Percentiles rank a stretch among this genome's conserved stretches.
These are phyloP conservation scores for Probaryconus sp. DNA, from an alignment of 1,140 invertebrate species.

Conservation along the genomic window DNA sequence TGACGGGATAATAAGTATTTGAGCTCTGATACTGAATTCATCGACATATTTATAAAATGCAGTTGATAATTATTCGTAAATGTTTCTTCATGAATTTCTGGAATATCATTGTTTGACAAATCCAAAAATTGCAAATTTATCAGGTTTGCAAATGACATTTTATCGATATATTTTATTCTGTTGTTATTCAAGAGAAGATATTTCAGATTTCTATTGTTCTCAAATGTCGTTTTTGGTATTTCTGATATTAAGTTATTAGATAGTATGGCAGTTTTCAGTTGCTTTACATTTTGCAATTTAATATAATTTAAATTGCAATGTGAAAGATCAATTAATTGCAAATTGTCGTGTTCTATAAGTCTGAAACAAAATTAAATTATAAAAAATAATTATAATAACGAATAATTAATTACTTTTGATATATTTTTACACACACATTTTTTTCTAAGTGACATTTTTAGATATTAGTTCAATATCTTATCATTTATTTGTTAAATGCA, in stretches of 20 bases:
- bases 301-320: constrained; percentile 81
- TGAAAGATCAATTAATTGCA: constrained; percentile 81
- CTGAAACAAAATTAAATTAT: background rate
- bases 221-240: constrained; percentile 80
- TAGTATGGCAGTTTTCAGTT: constrained; percentile 79
- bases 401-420: too few species aligned
- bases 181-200: constrained; percentile 82
- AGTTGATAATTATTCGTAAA: constrained; percentile 80
- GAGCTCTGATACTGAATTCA: constrained; percentile 77
- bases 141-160: constrained; percentile 65
- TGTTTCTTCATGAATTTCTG: constrained; percentile 77
- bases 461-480: too few species aligned
- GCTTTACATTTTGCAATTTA: constrained; percentile 75
- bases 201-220: constrained; percentile 80
- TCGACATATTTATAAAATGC: constrained; percentile 81
- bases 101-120: constrained; percentile 82
- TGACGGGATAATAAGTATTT: constrained; percentile 55
- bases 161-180: constrained; percentile 79
- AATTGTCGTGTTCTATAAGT: constrained; percentile 39
- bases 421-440: too few species aligned
- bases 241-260: constrained; percentile 81
- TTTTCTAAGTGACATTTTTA: too few species aligned
- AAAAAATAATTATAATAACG: too few species aligned
- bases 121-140: constrained; percentile 80
- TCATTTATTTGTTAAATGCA: too few species aligned